Evolutionary conservation across 30 jellyfish, hydroid and myxozoan genomes (phyloP).

Genomic region (Cassiopea xamachana): DNA sequence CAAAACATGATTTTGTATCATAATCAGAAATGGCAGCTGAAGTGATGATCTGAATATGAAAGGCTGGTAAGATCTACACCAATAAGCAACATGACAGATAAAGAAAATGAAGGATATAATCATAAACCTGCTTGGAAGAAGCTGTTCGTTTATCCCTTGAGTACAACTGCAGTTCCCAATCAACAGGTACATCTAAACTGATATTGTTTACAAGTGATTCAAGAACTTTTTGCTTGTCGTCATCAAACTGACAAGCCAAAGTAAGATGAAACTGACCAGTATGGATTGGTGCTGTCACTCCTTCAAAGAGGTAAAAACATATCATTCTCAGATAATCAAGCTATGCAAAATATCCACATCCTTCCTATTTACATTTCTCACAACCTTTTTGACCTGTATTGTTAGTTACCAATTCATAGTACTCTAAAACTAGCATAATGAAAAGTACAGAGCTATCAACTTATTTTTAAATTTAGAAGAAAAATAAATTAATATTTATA

Average conservation of each 20-base stretch:
- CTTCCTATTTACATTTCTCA: too few species aligned
- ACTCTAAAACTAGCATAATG: too few species aligned
- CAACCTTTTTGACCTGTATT: too few species aligned
- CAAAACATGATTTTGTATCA: too few species aligned
- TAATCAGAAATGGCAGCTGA: too few species aligned
- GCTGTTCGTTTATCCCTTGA: conserved; percentile 85
- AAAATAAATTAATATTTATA: too few species aligned
- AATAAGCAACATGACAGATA: background rate
- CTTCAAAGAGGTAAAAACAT: conserved; percentile 29
- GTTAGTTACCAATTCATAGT: too few species aligned
- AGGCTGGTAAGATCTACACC: background rate
- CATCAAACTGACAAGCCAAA: conserved; percentile 91
- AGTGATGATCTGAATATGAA: background rate
- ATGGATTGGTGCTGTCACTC: conserved; percentile 80
- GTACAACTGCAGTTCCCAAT: conserved; percentile 92
- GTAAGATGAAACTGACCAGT: conserved; percentile 92
- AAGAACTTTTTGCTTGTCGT: conserved; percentile 61
- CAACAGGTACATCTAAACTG: conserved; percentile 76
- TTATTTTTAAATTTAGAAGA: too few species aligned
- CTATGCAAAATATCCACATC: background rate
- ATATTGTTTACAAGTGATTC: conserved; percentile 75
- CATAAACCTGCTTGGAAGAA: conserved; percentile 50
- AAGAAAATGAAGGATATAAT: background rate
- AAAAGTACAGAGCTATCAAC: too few species aligned
- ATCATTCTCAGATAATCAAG: background rate